phyloP scores from a whole-genome alignment of 1,140 invertebrate genomes.

The Neodiprion fabricii region DNA sequence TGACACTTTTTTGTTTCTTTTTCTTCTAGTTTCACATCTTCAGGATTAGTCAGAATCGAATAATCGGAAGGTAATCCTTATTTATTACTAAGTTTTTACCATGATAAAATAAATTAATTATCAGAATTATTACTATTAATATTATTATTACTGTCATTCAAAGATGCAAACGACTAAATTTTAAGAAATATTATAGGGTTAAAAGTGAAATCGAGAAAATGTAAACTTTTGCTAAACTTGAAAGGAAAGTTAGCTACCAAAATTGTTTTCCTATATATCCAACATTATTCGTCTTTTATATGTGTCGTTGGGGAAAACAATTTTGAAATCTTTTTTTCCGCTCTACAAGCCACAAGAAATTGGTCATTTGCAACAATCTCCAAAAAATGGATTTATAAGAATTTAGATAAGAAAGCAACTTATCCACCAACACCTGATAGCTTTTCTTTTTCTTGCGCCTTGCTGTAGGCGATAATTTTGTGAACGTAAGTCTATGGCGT shows the following conservation, averaged over 20 bases:
- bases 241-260: background rate
- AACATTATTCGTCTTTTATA: background rate
- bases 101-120: background rate
- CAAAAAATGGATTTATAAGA: background rate
- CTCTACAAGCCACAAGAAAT: background rate
- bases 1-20: background rate
- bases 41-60: background rate
- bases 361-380: background rate
- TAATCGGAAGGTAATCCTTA: constrained; percentile 1
- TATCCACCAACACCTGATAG: background rate
- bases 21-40: background rate
- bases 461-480: background rate
- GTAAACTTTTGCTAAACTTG: background rate
- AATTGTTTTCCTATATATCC: background rate
- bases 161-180: background rate
- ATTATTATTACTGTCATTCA: background rate
- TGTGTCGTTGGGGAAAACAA: background rate
- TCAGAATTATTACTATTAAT: background rate
- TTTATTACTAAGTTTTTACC: constrained; percentile 4
- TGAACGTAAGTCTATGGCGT: background rate
- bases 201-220: background rate
- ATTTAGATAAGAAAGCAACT: background rate
- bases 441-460: background rate
- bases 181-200: background rate
- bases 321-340: background rate